A percentile compares a stretch with the other conserved stretches of the same genome.
These are phyloP conservation scores for Podarcis muralis DNA, from an alignment of 2,113 vertebrate genomes.

Conservation along the genomic window DNA sequence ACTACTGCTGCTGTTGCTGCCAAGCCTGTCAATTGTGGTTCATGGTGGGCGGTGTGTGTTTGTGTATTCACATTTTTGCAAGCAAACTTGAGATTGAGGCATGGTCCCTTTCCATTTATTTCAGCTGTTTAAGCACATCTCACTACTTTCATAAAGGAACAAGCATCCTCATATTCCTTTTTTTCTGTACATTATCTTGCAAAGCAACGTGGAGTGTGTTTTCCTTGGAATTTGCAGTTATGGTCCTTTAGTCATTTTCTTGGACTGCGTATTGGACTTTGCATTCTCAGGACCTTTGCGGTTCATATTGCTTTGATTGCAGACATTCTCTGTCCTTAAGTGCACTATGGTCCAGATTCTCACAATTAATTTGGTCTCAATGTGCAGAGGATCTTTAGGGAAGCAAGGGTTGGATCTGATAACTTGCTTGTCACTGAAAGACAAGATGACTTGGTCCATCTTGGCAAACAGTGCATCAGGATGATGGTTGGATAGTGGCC, in stretches of 20 bases:
- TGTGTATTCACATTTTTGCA: neutral
- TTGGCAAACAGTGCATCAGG: neutral
- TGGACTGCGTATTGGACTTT: fast-evolving
- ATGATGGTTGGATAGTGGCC: neutral
- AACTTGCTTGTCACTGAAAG: neutral
- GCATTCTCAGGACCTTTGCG: neutral
- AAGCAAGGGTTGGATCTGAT: neutral
- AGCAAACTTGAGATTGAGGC: neutral
- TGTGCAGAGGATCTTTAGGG: no score
- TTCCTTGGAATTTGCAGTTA: neutral
- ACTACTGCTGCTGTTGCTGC: no score
- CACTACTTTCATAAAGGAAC: neutral
- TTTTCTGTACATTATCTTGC: neutral
- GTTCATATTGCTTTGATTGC: neutral
- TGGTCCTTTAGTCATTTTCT: neutral
- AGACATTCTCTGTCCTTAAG: neutral
- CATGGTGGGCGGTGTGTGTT: no score
- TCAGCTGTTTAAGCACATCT: neutral
- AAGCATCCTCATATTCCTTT: neutral
- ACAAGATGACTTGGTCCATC: neutral
- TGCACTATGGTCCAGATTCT: neutral
- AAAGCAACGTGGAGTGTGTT: neutral
- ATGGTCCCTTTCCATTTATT: neutral
- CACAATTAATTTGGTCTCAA: neutral
- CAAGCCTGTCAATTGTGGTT: no score